Evolutionary conservation across 1,140 invertebrate species (phyloP).

Genomic region (Gryllus bimaculatus): DNA sequence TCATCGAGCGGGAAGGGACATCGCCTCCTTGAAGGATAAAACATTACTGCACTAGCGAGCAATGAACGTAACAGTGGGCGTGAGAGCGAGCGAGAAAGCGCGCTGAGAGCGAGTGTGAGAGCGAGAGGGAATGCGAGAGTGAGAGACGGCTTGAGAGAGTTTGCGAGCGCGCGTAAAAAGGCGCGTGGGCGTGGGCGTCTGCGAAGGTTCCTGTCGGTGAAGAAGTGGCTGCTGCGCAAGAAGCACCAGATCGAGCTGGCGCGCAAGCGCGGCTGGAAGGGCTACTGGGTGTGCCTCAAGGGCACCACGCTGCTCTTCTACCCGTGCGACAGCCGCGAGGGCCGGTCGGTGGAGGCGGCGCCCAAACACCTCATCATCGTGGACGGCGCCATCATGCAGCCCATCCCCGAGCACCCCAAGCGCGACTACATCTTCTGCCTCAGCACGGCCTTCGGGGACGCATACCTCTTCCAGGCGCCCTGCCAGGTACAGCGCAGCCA

Average conservation of each 20-base stretch:
- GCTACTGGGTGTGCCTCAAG: conserved; percentile 96
- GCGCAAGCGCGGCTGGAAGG: conserved; percentile 91
- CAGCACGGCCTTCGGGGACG: conserved; percentile 95
- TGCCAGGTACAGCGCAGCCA: no score
- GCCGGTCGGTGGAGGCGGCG: conserved; percentile 78
- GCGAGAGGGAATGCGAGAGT: no score
- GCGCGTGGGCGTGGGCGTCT: not conserved
- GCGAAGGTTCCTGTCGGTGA: conserved; percentile 88
- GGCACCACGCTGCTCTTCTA: conserved; percentile 95
- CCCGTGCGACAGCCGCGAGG: conserved; percentile 87
- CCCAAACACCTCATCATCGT: conserved; percentile 94
- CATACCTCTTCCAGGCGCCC: conserved; percentile 88
- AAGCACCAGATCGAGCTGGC: conserved; percentile 95
- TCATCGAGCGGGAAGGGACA: no score
- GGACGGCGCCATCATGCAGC: conserved; percentile 95
- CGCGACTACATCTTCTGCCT: conserved; percentile 96
- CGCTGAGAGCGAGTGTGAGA: no score
- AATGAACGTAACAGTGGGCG: no score
- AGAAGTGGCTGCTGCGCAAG: conserved; percentile 95
- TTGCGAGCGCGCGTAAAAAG: no score
- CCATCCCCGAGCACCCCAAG: conserved; percentile 96
- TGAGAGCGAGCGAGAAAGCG: no score
- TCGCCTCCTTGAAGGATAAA: no score
- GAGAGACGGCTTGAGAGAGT: no score
- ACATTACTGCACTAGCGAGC: no score